phyloP scores from a whole-genome alignment of 2,113 vertebrate genomes.

The Gobio gobio region DNA sequence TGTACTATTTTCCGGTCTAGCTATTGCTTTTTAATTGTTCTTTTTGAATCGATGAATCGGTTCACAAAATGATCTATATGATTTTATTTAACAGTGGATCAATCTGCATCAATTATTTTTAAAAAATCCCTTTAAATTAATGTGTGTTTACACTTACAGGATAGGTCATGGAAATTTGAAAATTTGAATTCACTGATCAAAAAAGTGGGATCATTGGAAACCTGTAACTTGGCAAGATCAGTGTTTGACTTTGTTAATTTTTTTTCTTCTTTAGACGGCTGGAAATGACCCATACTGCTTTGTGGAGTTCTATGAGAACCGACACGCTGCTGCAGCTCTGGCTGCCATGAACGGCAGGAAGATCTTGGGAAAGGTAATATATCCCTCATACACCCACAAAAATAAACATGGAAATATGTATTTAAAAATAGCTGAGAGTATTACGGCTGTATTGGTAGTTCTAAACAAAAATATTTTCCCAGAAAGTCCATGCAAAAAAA shows the following conservation, averaged over 20 bases:
- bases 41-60: neutral
- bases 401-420: neutral
- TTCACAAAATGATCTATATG: neutral
- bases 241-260: constrained; percentile 1
- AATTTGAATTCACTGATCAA: neutral
- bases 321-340: constrained; percentile 93
- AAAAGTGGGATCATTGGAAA: neutral
- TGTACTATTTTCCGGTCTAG: neutral
- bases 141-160: no score
- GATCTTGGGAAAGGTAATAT: constrained; percentile 99
- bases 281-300: constrained; percentile 99
- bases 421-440: neutral
- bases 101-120: no score
- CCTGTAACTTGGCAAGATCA: neutral
- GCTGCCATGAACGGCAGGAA: constrained; percentile 99
- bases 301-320: constrained; percentile 98
- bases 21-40: neutral
- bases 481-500: neutral
- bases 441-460: neutral
- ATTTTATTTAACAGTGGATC: no score
- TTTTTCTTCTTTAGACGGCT: no score
- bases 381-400: neutral
- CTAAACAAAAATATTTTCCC: neutral
- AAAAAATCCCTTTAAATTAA: no score
- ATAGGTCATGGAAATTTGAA: neutral